These are phyloP conservation scores for Macropis europaea DNA, from an alignment of 2,888 invertebrate genomes.

Conservation along the genomic window DNA sequence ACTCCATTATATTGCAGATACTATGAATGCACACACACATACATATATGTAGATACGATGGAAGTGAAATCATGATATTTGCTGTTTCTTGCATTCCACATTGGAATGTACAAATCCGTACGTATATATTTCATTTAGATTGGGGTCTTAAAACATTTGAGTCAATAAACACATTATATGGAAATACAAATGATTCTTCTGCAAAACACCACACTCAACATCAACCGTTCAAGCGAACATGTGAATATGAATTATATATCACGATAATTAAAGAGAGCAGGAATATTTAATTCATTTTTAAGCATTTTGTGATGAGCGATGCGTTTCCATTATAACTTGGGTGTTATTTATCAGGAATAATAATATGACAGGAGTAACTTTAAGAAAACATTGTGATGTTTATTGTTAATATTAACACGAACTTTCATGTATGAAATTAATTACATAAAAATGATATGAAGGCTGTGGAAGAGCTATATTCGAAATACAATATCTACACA, in stretches of 20 bases:
- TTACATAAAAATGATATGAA: conserved; percentile 57
- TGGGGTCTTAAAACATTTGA: conserved; percentile 42
- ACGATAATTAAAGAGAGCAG: conserved; percentile 12
- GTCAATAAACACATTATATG: conserved; percentile 31
- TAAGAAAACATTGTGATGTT: conserved; percentile 62
- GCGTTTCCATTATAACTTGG: conserved; percentile 28
- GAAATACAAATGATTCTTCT: conserved; percentile 7
- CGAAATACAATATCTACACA: conserved; percentile 60
- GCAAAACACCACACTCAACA: conserved; percentile 1
- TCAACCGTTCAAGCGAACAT: conserved; percentile 14
- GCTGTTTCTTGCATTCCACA: conserved; percentile 26
- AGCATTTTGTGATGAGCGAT: conserved; percentile 20
- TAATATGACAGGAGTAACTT: conserved; percentile 37
- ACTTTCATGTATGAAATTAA: conserved; percentile 61
- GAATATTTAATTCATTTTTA: conserved; percentile 16
- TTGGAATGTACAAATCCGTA: conserved; percentile 14
- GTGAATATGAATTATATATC: background rate
- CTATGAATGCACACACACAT: conserved; percentile 33
- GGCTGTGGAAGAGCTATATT: conserved; percentile 69
- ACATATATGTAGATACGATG: conserved; percentile 42
- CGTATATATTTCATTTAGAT: conserved; percentile 34
- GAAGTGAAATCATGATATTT: conserved; percentile 20
- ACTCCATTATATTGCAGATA: conserved; percentile 46
- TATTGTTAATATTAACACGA: conserved; percentile 61
- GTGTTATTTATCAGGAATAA: conserved; percentile 35